phyloP scores from a whole-genome alignment of 1,140 invertebrate species.

The Chelonus insularis region DNA sequence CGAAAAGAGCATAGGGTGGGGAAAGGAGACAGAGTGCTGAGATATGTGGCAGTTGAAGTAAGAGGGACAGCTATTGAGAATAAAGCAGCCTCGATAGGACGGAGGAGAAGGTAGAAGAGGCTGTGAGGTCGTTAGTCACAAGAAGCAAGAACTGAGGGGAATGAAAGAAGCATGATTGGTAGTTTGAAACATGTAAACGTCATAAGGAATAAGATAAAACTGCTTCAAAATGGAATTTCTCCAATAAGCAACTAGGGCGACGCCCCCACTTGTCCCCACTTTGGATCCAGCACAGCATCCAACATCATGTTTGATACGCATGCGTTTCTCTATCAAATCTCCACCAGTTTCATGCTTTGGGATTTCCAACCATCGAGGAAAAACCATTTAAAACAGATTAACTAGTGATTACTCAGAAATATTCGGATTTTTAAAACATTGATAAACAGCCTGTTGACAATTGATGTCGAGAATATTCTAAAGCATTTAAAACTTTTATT shows the following conservation, averaged over 20 bases:
- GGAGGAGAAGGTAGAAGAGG: slow-evolving; percentile 18
- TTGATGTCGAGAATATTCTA: too few relatives aligned
- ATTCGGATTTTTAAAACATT: too few relatives aligned
- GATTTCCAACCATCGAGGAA: not conserved
- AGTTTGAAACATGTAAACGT: not conserved
- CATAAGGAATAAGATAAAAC: slow-evolving; percentile 35
- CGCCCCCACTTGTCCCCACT: slow-evolving; percentile 31
- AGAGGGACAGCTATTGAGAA: too few relatives aligned
- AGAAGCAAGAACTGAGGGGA: not conserved
- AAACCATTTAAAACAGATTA: too few relatives aligned
- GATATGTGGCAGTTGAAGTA: too few relatives aligned
- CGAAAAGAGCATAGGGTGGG: slow-evolving; percentile 26
- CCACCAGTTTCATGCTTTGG: not conserved
- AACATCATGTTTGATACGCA: slow-evolving; percentile 5
- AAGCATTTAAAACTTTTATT: too few relatives aligned
- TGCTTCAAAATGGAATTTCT: slow-evolving; percentile 34
- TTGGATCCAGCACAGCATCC: slow-evolving; percentile 41
- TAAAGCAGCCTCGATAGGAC: not conserved
- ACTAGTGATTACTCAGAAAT: too few relatives aligned
- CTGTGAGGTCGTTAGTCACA: not conserved
- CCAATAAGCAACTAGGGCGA: slow-evolving; percentile 34
- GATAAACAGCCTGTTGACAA: too few relatives aligned
- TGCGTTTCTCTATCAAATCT: not conserved
- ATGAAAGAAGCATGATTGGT: not conserved
- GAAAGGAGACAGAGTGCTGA: slow-evolving; percentile 19